These are phyloP conservation scores for Pampus argenteus DNA, from an alignment of 2,797 vertebrate species.

Conservation along the genomic window DNA sequence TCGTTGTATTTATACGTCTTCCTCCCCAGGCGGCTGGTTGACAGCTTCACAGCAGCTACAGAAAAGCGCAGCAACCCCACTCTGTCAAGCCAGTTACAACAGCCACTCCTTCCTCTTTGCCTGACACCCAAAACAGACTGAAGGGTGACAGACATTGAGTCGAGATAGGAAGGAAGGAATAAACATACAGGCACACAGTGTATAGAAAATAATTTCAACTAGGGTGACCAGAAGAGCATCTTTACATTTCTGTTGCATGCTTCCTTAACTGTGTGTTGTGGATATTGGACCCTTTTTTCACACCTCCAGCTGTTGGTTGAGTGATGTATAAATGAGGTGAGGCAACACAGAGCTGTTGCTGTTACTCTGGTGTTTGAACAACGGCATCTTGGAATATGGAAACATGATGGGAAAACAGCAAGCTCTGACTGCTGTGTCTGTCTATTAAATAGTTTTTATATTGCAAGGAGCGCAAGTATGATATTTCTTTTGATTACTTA, in stretches of 20 bases:
- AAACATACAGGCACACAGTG: conserved; percentile 5
- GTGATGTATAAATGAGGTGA: neutral
- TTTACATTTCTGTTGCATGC: conserved; percentile 12
- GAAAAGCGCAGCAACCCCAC: conserved; percentile 38
- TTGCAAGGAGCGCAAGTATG: too few species aligned
- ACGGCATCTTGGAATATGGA: neutral
- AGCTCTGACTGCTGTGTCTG: too few species aligned
- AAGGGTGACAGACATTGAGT: conserved; percentile 31
- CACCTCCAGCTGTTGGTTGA: conserved; percentile 6
- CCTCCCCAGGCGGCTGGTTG: conserved; percentile 54
- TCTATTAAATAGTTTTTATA: neutral
- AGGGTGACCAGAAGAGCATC: conserved; percentile 12
- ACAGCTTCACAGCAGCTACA: conserved; percentile 61
- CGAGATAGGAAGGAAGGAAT: conserved; percentile 12
- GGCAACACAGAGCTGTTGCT: neutral
- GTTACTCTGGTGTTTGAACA: neutral
- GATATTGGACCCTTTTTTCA: conserved; percentile 3
- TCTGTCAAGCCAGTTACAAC: conserved; percentile 42
- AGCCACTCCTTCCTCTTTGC: conserved; percentile 45
- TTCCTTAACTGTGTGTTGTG: neutral
- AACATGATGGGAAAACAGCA: neutral
- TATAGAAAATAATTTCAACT: conserved; percentile 13
- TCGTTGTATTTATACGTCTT: conserved; percentile 58
- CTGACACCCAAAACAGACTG: conserved; percentile 39
- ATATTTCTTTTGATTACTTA: neutral